Conservation (phyloP, 2,888 invertebrate species). For the Orchesellides sinensis region DNA sequence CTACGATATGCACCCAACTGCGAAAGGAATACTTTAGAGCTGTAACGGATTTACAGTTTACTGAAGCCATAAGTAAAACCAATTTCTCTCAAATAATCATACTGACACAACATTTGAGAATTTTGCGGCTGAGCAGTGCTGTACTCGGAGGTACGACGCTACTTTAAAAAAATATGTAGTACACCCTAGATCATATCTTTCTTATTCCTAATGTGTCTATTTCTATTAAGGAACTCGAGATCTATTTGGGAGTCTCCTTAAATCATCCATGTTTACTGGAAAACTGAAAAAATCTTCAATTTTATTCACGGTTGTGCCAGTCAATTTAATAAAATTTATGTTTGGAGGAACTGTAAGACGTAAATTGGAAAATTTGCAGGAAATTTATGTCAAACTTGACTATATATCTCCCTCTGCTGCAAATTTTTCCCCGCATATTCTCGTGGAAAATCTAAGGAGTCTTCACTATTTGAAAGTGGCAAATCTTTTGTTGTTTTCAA, state of each 20-base stretch:
- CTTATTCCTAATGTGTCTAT: not conserved
- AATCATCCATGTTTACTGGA: not conserved
- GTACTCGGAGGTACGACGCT: constrained; percentile 25
- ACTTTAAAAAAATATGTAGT: not conserved
- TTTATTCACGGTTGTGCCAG: not conserved
- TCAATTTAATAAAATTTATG: not conserved
- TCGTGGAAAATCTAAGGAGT: constrained; percentile 34
- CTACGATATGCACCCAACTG: too few species aligned
- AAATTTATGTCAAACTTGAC: constrained; percentile 42
- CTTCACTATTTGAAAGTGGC: constrained; percentile 19
- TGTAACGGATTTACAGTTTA: constrained; percentile 8
- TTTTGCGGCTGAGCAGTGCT: constrained; percentile 26
- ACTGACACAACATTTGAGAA: not conserved
- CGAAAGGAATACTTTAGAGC: constrained; percentile 26
- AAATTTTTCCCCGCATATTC: constrained; percentile 19
- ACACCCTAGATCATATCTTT: not conserved
- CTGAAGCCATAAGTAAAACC: not conserved
- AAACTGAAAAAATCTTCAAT: not conserved
- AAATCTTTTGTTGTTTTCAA: constrained; percentile 2
- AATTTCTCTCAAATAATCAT: constrained; percentile 23
- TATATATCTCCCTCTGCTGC: constrained; percentile 32
- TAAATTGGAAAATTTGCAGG: constrained; percentile 9
- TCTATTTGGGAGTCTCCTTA: constrained; percentile 6
- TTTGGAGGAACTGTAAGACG: not conserved
- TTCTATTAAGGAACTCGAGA: not conserved